These are phyloP conservation scores for Yoshiicerus persimilis DNA, from an alignment of 1,140 invertebrate genomes.

Conservation along the genomic window DNA sequence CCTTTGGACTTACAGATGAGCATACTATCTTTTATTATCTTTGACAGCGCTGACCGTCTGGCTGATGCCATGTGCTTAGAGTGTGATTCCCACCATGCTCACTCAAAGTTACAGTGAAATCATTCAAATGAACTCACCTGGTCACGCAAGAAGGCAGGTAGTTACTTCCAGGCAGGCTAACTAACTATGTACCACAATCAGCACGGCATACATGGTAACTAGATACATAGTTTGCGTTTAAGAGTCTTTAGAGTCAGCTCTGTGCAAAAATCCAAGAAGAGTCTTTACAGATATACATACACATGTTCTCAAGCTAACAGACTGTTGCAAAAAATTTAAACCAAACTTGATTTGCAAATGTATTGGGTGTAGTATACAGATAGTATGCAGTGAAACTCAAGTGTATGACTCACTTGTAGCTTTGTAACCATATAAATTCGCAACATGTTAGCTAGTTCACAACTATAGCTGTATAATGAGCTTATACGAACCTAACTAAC, in stretches of 20 bases:
- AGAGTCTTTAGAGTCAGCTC: neutral
- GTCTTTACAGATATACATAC: neutral
- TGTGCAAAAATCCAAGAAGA: neutral
- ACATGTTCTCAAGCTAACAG: neutral
- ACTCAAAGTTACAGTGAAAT: neutral
- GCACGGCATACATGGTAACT: neutral
- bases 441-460: too few relatives aligned
- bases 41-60: neutral
- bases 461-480: too few relatives aligned
- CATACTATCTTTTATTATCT: too few relatives aligned
- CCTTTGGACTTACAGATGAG: too few relatives aligned
- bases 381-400: neutral
- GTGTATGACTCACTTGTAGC: neutral
- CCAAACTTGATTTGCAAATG: neutral
- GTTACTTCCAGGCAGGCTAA: neutral
- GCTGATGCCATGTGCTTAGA: neutral
- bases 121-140: neutral
- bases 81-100: neutral
- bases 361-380: too few relatives aligned
- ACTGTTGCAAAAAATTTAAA: neutral
- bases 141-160: neutral
- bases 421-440: too few relatives aligned
- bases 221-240: neutral
- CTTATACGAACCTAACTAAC: neutral
- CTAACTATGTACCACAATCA: neutral